Evolutionary conservation across 1,140 invertebrate species (phyloP), one percentile per base, ranked within the genome.

Genomic region (Diplogasteroides magnus): DNA sequence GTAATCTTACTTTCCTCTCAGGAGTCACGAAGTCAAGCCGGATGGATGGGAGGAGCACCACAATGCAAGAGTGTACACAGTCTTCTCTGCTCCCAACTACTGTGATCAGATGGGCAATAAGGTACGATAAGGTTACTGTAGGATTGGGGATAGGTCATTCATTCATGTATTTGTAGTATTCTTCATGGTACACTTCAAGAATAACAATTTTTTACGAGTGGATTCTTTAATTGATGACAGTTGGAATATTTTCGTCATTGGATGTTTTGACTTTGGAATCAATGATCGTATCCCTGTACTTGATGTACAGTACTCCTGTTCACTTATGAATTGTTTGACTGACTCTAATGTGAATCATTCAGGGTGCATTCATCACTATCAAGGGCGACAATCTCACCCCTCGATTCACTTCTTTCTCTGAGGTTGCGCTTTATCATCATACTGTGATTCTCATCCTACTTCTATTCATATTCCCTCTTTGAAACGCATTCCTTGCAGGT

Each of bases 81-180:
- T 96, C 2, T 96, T 96, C 86, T 97, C 94, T 26, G 96, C 96
- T 73, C 96, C 96, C 69, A 98, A 98, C 86, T 98, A 98, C 87
- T 98, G 95, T 89, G 96, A 98, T 90, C 91, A 91, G 61, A 96
- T 98, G 91, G 93, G 92, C 78, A 98, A 98, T 85, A 90, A 91
- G 37, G 37, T 48, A 48, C 37, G 6, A 11, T 48, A 48, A 11
- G 6, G 6, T 48, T 48, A 48, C n/a, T n/a, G n/a, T n/a, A n/a
- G n/a, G n/a, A n/a, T n/a, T n/a, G n/a, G n/a, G n/a, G n/a, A n/a
- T n/a, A n/a, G n/a, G n/a, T n/a, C n/a, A n/a, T n/a, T n/a, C n/a
- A n/a, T n/a, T n/a, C n/a, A n/a, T n/a, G n/a, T n/a, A n/a, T n/a
- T n/a, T n/a, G n/a, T n/a, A n/a, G n/a, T n/a, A n/a, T n/a, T n/a